Base-by-base conservation (phyloP, 2,888 invertebrate genomes). In the Rhagonycha fulva region DNA sequence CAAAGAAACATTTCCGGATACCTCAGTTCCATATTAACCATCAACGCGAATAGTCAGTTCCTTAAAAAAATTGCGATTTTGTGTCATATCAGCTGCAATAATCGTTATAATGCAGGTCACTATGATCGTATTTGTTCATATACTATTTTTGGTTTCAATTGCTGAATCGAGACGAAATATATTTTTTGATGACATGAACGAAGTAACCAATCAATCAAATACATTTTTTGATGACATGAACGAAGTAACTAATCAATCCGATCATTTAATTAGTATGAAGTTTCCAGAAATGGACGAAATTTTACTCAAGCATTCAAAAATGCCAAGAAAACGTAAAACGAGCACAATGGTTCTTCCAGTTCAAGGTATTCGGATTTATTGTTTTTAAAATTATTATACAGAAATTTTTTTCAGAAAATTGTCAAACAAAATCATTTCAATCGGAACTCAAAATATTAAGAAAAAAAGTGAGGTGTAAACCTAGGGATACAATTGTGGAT, bases 401-500 rank as follows among this genome's bases (percentile, higher is more conserved):
- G 11, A 14, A 32, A 4, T 32, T 62, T 9, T 30, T 71, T 77
- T 70, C 66, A 80, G 80, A 78, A 71, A 76, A 71, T 72, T 80
- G 80, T 63, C 69, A 61, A 28, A 68, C 75, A 3, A 60, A 62
- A 10, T 71, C 26, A 7, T 79, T 80, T 62, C 78, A 72, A 70
- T 75, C 70, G 3, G 77, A 77, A 69, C 24, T 79, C 12, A 75
- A 72, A 19, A 5, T n/a, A n/a, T 66, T 82, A 62, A 78, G 80
- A 26, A 79, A 81, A 69, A 79, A 81, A 76, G 79, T 84, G 9
- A 81, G 81, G 66, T 87, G 87, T 76, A 82, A 82, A 76, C 86
- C 86, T 0, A 79, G 86, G 74, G 83, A 84, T 32, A 82, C 83
- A 0, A 80, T 86, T 23, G 83, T 87, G 2, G 82, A 84, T 66